Conservation (phyloP, 2,888 invertebrate genomes). For the Leucophora obtusa region DNA sequence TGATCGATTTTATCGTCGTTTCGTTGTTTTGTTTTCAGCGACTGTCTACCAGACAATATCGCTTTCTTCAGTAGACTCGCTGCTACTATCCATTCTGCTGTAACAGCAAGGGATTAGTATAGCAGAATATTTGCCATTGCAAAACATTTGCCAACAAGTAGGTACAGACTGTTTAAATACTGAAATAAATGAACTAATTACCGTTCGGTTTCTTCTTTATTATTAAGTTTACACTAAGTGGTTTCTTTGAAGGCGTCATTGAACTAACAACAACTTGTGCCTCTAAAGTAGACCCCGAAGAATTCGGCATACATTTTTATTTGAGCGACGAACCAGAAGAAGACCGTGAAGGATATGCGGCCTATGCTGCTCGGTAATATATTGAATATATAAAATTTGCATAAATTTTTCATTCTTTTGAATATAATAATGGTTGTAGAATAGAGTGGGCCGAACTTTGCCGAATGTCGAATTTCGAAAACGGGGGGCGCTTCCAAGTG, state of each 20-base stretch:
- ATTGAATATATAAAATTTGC: not conserved
- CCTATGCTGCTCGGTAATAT: conserved; percentile 82
- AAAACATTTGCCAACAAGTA: conserved; percentile 88
- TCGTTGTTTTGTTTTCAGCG: no score
- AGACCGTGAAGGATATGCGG: conserved; percentile 89
- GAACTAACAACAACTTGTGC: conserved; percentile 93
- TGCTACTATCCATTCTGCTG: no score
- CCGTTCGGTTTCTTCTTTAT: not conserved
- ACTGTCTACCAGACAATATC: no score
- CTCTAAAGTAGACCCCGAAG: conserved; percentile 91
- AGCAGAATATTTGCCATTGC: conserved; percentile 90
- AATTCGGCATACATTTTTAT: conserved; percentile 92
- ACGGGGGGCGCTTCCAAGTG: no score
- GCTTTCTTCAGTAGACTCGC: no score
- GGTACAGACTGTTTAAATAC: not conserved
- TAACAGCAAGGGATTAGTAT: no score
- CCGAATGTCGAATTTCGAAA: no score
- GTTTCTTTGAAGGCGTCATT: conserved; percentile 92
- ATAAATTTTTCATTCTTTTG: no score
- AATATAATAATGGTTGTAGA: no score
- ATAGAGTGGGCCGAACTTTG: no score
- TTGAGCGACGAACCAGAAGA: conserved; percentile 89
- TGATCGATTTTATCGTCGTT: no score
- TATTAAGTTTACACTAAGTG: conserved; percentile 83
- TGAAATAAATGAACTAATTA: not conserved